Base-by-base conservation (phyloP, 1,140 invertebrate species). In the Lamellibrachia luymesi region DNA sequence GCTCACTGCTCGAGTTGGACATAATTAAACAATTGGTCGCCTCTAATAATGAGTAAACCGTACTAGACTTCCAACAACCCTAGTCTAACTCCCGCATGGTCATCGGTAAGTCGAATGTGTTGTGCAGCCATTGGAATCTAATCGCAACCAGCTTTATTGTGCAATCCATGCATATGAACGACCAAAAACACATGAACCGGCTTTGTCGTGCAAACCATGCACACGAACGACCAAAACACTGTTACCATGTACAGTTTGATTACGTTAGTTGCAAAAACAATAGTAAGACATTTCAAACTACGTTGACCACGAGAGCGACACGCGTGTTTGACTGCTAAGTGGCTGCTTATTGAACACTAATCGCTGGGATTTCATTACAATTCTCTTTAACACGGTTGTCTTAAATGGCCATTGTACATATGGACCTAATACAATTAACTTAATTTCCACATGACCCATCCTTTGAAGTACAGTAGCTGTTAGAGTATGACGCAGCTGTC, bases 1-100 rank as follows among this genome's bases (percentile, higher is more conserved):
- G 22, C 1, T 92, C 38, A 7, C n/a, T 38, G 50, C 50, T 56
- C 52, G 52, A 56, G 52, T 22, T 51, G 91, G 50, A 52, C n/a
- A 50, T 17, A 51, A 52, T 25, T 25, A 51, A 52, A 92, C 91
- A 92, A 92, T 92, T 92, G 91, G n/a, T 52, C 22, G n/a, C 91
- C 38, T 25, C 91, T 56, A 56, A 56, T 56, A 56, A 56, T 56
- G 52, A 8, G 52, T 56, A 8, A 56, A 56, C 17, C 17, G 52
- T 56, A 56, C 52, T 17, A 56, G 52, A 38, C 89, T 13, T 92
- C 50, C 27, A 10, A 10, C 51, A 7, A 64, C 64, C 6, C 27
- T 92, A n/a, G 64, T 22, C 64, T 4, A 17, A 80, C 52, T 56
- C 52, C 52, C 52, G 52, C 52, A 56, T 56, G 6, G 0, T 56